These are phyloP conservation scores for Sanderia malayensis DNA, from an alignment of 30 jellyfish, hydroid and myxozoan genomes.

Conservation along the genomic window DNA sequence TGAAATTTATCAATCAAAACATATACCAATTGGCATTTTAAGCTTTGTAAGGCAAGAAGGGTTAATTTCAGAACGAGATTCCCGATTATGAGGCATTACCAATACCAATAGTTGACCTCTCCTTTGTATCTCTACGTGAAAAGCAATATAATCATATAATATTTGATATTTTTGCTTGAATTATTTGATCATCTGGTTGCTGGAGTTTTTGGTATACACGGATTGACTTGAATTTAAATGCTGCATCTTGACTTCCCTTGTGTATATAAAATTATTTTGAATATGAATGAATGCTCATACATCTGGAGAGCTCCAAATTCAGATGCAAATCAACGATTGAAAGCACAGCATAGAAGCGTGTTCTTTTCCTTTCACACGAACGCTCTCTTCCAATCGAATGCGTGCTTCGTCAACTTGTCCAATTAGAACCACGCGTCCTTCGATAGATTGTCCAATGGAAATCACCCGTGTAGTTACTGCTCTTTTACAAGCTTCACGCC, in stretches of 20 bases:
- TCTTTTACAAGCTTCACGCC: slow-evolving; percentile 50
- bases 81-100: too few relatives aligned
- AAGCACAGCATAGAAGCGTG: slow-evolving; percentile 66
- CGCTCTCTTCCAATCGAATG: slow-evolving; percentile 24
- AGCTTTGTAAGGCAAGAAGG: too few relatives aligned
- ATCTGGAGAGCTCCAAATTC: not conserved
- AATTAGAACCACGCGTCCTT: slow-evolving; percentile 58
- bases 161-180: too few relatives aligned
- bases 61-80: too few relatives aligned
- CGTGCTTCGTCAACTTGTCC: slow-evolving; percentile 35
- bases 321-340: slow-evolving; percentile 22
- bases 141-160: too few relatives aligned
- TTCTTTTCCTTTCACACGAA: slow-evolving; percentile 20
- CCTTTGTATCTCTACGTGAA: too few relatives aligned
- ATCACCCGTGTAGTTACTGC: slow-evolving; percentile 29
- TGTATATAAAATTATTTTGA: not conserved
- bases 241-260: not conserved
- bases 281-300: not conserved
- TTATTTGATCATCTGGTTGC: too few relatives aligned
- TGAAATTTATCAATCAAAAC: too few relatives aligned
- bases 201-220: too few relatives aligned
- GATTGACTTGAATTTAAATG: too few relatives aligned
- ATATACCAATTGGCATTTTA: too few relatives aligned
- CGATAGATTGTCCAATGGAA: slow-evolving; percentile 60
- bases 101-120: too few relatives aligned